A percentile compares a stretch with the other conserved stretches of the same genome.
phyloP scores from a whole-genome alignment of 2,797 vertebrate species.

The Melanotaenia nigrans region DNA sequence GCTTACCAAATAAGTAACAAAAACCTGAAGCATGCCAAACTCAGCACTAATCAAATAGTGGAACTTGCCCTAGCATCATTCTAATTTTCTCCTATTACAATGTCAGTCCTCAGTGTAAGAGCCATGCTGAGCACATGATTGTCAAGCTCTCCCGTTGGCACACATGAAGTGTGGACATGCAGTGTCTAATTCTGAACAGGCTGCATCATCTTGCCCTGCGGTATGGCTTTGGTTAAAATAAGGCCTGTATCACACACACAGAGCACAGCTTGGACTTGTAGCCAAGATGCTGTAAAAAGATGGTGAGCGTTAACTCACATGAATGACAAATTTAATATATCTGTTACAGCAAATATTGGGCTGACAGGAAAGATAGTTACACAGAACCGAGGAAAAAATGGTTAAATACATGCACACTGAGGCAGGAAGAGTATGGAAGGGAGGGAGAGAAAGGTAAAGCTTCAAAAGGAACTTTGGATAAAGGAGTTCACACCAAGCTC shows the following conservation, averaged over 20 bases:
- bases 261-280: constrained; percentile 23
- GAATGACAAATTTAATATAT: constrained; percentile 16
- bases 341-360: constrained; percentile 15
- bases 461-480: constrained; percentile 39
- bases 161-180: constrained; percentile 24
- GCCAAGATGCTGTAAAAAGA: constrained; percentile 18
- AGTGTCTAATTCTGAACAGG: constrained; percentile 54
- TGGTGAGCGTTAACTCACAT: constrained; percentile 26
- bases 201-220: constrained; percentile 55
- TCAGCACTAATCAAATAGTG: constrained; percentile 15
- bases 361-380: constrained; percentile 4
- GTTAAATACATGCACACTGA: constrained; percentile 21
- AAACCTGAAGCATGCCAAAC: constrained; percentile 5
- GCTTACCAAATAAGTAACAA: constrained; percentile 8
- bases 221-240: constrained; percentile 52
- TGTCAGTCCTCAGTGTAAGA: constrained; percentile 29
- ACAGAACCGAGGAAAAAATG: constrained; percentile 16
- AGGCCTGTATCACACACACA: constrained; percentile 30
- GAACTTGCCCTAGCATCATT: background rate
- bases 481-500: constrained; percentile 48
- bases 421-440: background rate
- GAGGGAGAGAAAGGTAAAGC: constrained; percentile 22
- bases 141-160: constrained; percentile 58
- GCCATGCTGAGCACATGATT: constrained; percentile 49
- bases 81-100: constrained; percentile 33